phyloP scores from a whole-genome alignment of 2,113 vertebrate species.

The Pycnonotus jocosus region DNA sequence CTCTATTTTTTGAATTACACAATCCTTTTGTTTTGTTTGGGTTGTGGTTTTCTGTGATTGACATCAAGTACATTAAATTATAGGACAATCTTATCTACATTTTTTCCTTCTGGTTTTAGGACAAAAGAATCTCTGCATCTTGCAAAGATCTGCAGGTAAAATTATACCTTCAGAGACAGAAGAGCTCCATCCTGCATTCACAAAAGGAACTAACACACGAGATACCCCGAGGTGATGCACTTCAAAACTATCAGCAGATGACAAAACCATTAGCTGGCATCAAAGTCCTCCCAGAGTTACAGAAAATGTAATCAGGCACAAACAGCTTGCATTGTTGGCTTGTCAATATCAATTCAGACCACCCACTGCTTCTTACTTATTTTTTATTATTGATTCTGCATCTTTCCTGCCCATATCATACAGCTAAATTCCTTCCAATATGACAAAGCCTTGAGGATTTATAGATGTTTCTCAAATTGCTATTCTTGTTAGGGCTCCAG shows the following conservation, averaged over 20 bases:
- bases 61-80: neutral
- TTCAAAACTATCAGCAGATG: neutral
- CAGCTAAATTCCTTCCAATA: conserved; percentile 50
- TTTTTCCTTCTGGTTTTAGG: neutral
- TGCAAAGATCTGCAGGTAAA: conserved; percentile 10
- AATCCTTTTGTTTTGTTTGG: neutral
- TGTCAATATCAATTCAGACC: conserved; percentile 44
- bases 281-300: neutral
- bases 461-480: conserved; percentile 44
- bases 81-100: neutral
- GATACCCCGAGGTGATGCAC: neutral
- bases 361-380: conserved; percentile 31
- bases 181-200: neutral
- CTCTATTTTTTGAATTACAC: neutral
- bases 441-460: conserved; percentile 56
- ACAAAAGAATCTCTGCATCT: neutral
- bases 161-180: neutral
- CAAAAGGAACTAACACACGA: neutral
- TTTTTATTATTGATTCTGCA: conserved; percentile 54
- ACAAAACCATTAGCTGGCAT: neutral
- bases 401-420: neutral
- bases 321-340: neutral
- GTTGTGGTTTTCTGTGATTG: neutral
- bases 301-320: neutral
- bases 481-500: conserved; percentile 16